Base-by-base conservation (phyloP, 2,888 invertebrate species). In the Suillia variegata region DNA sequence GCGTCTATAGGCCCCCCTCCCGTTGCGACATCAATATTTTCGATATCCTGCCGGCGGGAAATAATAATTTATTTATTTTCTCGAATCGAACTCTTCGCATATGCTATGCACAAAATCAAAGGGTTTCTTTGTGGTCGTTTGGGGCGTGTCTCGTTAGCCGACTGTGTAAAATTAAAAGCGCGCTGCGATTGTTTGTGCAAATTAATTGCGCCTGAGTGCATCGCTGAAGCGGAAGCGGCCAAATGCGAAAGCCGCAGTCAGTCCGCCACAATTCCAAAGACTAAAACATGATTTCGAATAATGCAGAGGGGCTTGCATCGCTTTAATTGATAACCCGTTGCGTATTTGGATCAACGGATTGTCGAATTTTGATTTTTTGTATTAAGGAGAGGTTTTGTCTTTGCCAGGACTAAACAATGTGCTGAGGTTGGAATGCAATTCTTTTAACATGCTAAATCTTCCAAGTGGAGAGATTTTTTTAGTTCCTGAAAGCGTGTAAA, bases 281-380 rank as follows among this genome's bases (percentile, higher is more conserved):
- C 18, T 15, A 15, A 6, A 50, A 2, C 10, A 18, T 6, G 52
- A 17, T 33, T 26, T 33, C 18, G 34, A 52, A 51, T 42, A 47
- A 45, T 54, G 17, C 66, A n/a, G n/a, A n/a, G n/a, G 65, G 69
- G 64, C 70, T 74, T 69, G 67, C 67, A 65, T 20, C 34, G 65
- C 68, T 67, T 72, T 75, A 74, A 76, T 74, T 75, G 76, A 73
- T 71, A 70, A 66, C 75, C 76, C 75, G 76, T 73, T 71, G 76
- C 66, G 70, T 70, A 65, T 67, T 59, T 75, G 24, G 15, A 4
- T 4, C n/a, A 13, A 13, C 10, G 10, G 26, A 26, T 13, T 26
- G 2, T n/a, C 6, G 53, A 17, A 15, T 20, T n/a, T 17, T 13
- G 31, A 21, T 13, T 20, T 1, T 12, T 2, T 50, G 17, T 4